Conservation (phyloP, 2,113 vertebrate species). For the rabbit (Oryctolagus cuniculus) region DNA sequence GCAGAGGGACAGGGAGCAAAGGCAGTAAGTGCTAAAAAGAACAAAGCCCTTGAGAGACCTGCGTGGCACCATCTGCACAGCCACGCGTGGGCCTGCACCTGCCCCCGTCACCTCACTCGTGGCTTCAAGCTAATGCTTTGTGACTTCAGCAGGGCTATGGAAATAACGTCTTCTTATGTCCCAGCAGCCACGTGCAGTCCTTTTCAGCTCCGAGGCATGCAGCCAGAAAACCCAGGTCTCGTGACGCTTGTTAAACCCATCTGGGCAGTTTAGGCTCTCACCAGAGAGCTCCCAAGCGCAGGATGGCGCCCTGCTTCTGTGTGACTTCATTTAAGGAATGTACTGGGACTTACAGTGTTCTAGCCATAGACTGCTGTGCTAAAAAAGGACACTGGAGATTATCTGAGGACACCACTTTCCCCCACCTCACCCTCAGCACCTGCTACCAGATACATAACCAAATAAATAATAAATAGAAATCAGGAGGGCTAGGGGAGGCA, state of each 20-base stretch:
- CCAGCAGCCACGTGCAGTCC: neutral
- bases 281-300: neutral
- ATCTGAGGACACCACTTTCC: neutral
- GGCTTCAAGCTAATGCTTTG: neutral
- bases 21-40: no score
- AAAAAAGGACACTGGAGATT: constrained; percentile 34
- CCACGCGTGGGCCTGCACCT: no score
- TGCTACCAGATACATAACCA: no score
- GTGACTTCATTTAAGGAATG: neutral
- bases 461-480: neutral
- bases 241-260: neutral
- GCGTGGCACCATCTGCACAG: no score
- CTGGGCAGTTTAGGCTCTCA: neutral
- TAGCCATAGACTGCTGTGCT: constrained; percentile 12
- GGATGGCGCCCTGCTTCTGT: no score
- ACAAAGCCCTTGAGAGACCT: no score
- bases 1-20: no score
- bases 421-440: neutral
- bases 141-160: neutral
- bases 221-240: neutral
- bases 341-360: constrained; percentile 17
- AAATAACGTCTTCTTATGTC: constrained; percentile 9
- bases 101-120: neutral
- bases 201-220: neutral
- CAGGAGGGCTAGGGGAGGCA: neutral